Evolutionary conservation across 2,113 vertebrate species (phyloP), one percentile per base, ranked within the genome.

Genomic region (Tylochromis polylepis): DNA sequence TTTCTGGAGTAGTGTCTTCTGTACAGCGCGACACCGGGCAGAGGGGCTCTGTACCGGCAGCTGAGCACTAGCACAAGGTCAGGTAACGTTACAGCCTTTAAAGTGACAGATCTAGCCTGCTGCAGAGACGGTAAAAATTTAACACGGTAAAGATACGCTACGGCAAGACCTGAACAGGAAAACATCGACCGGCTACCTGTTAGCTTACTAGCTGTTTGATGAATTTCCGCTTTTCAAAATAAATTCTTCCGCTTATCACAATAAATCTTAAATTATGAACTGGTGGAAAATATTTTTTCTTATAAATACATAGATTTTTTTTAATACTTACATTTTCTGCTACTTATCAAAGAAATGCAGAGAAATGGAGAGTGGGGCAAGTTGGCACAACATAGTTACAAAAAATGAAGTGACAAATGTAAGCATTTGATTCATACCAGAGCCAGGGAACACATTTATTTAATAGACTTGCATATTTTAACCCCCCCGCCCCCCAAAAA

Each of bases 151-250:
- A n/a, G 9, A 18, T 18, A 4, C 1, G 2, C 5, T 4, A 31
- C 1, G 20, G 34, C 22, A 0, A 59, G 62, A 60, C 2, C 8
- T 2, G 79, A 18, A 3, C 84, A 80, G 65, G 27, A 9, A 55
- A 87, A 79, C 91, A 90, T 91, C 22, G 10, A 24, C 24, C 57
- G 15, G 56, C 7, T 46, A 7, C 1, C 22, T 36, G 70, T 34
- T 85, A 70, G 67, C 90, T 5, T 36, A 20, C 31, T 77, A 53
- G 20, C 75, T 24, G 15, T 12, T 85, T 83, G 79, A 78, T 1
- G 2, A 34, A 86, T 5, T 89, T 89, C 88, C 90, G 85, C 16
- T 55, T 91, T 89, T 83, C 72, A 87, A 81, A 82, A 43, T 81
- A 87, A 0, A 0, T 1, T 14, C 70, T 78, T 88, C 82, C 49